Percentiles rank a stretch among this genome's conserved stretches.
These are phyloP conservation scores for Epizoanthus illoricatus DNA, from an alignment of 92 coral and sea anemone genomes.

Conservation along the genomic window DNA sequence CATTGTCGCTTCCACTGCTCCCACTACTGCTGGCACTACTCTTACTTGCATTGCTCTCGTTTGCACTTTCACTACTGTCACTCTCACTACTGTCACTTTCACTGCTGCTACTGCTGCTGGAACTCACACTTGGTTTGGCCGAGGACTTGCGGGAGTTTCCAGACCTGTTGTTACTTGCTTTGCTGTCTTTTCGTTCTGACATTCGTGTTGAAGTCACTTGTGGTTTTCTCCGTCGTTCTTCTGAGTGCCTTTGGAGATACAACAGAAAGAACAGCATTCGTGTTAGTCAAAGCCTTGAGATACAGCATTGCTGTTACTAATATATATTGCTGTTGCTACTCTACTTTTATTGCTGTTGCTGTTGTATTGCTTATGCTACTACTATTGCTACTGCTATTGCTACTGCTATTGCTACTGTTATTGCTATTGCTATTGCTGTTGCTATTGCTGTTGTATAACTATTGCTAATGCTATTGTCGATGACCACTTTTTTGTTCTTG, in stretches of 20 bases:
- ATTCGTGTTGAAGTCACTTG: neutral
- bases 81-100: conserved; percentile 17
- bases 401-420: too few relatives aligned
- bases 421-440: too few relatives aligned
- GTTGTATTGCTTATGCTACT: too few relatives aligned
- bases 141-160: conserved; percentile 29
- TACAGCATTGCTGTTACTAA: neutral
- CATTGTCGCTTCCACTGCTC: neutral
- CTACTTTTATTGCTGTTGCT: too few relatives aligned
- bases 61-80: conserved; percentile 1
- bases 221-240: conserved; percentile 4
- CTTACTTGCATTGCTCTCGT: neutral
- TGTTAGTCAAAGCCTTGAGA: neutral
- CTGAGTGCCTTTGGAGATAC: neutral
- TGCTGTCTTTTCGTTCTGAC: conserved; percentile 21
- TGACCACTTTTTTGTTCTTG: too few relatives aligned
- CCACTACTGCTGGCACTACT: neutral
- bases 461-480: too few relatives aligned
- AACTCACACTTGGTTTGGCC: conserved; percentile 16
- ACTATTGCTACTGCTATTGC: too few relatives aligned
- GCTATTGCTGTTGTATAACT: too few relatives aligned
- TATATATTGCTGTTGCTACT: too few relatives aligned
- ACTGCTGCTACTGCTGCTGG: conserved; percentile 15
- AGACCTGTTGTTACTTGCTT: neutral
- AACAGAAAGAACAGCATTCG: neutral